Percentiles rank a stretch among this genome's conserved stretches.
phyloP scores from a whole-genome alignment of 1,140 invertebrate species.

The Neotoxoptera formosana region DNA sequence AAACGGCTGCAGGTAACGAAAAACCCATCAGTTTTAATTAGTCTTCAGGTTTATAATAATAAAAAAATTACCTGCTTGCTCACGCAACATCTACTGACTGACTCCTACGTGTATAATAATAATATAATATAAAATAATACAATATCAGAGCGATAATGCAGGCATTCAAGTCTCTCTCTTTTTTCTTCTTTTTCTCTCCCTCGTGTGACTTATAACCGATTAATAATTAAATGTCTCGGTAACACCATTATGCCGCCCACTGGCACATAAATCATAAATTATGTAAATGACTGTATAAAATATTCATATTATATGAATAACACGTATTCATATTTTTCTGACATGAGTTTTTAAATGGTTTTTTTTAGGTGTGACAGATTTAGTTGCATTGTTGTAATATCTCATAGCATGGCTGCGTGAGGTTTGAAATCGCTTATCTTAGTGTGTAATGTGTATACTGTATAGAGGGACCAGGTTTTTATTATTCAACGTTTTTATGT shows the following conservation, averaged over 20 bases:
- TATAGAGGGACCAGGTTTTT: constrained; percentile 20
- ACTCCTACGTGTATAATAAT: background rate
- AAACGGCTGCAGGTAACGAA: constrained; percentile 40
- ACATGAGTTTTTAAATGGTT: constrained; percentile 51
- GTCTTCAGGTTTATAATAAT: constrained; percentile 10
- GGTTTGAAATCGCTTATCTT: constrained; percentile 30
- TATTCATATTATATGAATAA: constrained; percentile 46
- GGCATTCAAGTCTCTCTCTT: constrained; percentile 52
- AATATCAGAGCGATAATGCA: background rate
- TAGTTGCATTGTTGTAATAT: constrained; percentile 48
- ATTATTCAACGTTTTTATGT: constrained; percentile 45
- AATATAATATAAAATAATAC: background rate
- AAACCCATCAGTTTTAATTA: constrained; percentile 48
- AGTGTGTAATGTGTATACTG: background rate
- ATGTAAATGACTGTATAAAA: constrained; percentile 52
- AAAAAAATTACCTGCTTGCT: constrained; percentile 28
- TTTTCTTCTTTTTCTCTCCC: background rate
- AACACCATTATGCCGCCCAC: constrained; percentile 50
- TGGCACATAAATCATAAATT: constrained; percentile 55
- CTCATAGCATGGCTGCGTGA: background rate
- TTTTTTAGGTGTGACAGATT: constrained; percentile 57
- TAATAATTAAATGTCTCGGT: constrained; percentile 50
- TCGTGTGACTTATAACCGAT: constrained; percentile 41
- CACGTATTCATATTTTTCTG: constrained; percentile 39
- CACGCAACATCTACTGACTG: background rate